A percentile compares a stretch with the other conserved stretches of the same genome.
Evolutionary conservation across 2,113 vertebrate genomes (phyloP).

Genomic region (Gopherus evgoodei): DNA sequence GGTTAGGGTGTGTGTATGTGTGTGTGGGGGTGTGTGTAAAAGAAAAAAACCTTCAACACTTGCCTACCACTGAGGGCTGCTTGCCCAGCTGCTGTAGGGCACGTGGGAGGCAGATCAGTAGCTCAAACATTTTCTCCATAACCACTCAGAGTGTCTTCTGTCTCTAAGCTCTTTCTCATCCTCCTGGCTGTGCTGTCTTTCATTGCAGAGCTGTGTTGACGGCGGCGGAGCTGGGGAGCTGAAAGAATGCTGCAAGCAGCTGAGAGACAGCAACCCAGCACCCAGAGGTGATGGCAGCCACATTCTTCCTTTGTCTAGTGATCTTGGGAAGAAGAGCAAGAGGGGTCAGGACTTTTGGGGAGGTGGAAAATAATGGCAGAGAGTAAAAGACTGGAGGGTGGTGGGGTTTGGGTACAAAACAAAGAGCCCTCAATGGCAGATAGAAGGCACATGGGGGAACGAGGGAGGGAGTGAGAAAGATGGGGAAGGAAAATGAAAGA

Average conservation of each 20-base stretch:
- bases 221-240: background rate
- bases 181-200: background rate
- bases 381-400: fast-evolving
- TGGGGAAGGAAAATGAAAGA: background rate
- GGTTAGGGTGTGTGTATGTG: background rate
- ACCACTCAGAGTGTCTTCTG: background rate
- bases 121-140: background rate
- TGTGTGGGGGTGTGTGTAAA: fast-evolving
- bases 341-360: background rate
- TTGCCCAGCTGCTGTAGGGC: background rate
- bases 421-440: background rate
- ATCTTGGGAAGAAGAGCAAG: background rate
- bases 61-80: background rate
- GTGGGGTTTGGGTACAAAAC: background rate
- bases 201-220: background rate
- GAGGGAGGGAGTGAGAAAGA: background rate
- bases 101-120: background rate
- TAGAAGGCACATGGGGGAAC: background rate
- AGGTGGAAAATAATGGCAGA: background rate
- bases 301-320: background rate
- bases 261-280: background rate
- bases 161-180: background rate
- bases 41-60: background rate
- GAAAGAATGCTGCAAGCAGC: background rate
- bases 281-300: background rate